phyloP scores from a whole-genome alignment of 2,888 invertebrate species.

The Chloroclystis v-ata region DNA sequence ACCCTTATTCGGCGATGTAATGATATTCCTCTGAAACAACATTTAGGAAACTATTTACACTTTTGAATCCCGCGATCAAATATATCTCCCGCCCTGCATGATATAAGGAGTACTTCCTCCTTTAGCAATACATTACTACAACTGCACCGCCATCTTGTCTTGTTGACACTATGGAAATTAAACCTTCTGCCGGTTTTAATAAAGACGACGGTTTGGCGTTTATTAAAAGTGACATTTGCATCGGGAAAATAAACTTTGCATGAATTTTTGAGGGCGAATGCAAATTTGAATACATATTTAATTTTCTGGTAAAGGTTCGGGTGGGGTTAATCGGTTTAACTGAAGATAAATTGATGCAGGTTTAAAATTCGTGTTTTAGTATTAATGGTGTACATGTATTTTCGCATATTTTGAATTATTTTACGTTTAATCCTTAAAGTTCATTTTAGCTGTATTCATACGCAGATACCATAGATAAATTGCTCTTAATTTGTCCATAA shows the following conservation, averaged over 20 bases:
- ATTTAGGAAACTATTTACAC: background rate
- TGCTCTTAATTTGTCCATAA: too few species aligned
- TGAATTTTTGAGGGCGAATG: constrained; percentile 21
- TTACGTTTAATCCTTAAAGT: too few species aligned
- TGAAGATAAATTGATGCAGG: too few species aligned
- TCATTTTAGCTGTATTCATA: too few species aligned
- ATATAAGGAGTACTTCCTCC: background rate
- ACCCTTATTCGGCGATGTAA: too few species aligned
- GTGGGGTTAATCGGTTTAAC: constrained; percentile 10
- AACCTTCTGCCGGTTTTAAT: constrained; percentile 51
- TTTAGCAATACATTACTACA: constrained; percentile 19
- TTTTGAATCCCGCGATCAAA: background rate
- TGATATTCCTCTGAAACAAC: too few species aligned
- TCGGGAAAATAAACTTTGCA: constrained; percentile 38
- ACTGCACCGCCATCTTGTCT: constrained; percentile 55
- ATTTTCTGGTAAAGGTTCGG: constrained; percentile 24
- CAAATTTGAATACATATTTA: constrained; percentile 30
- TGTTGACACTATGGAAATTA: constrained; percentile 66
- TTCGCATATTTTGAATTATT: too few species aligned
- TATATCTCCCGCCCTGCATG: background rate
- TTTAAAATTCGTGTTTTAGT: too few species aligned
- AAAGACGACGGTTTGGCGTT: constrained; percentile 43
- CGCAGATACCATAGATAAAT: too few species aligned
- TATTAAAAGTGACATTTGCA: constrained; percentile 49
- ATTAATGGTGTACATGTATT: too few species aligned